Evolutionary conservation across 1,140 invertebrate genomes (phyloP), one percentile per base, ranked within the genome.

Genomic region (Thaumatotibia leucotreta): DNA sequence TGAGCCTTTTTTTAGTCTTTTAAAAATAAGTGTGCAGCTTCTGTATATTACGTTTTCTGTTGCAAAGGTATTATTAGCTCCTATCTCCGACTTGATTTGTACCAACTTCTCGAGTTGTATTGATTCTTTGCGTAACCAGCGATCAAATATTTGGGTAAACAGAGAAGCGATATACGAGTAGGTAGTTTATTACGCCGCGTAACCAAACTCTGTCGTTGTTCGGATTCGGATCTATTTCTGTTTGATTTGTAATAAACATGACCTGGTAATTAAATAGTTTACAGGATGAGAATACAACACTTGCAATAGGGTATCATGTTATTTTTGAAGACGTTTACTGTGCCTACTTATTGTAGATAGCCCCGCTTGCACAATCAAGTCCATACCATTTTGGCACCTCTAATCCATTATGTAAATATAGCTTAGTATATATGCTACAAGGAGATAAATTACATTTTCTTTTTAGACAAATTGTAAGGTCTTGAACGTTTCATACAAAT

Each of bases 81-180:
- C 14, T 58, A 58, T 29, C 24, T 27, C 52, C 33, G 33, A 3
- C 33, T 39, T 29, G 39, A 24, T 27, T 58, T 58, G 5, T 17
- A 4, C 24, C n/a, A 31, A 58, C 52, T 31, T 17, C 52, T 58
- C 24, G 14, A 58, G 52, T 58, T 29, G 52, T 58, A 58, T 58
- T 58, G n/a, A 58, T 58, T 29, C 3, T 29, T 58, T 58, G 52
- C 24, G 52, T n/a, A 58, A 29, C 27, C 39, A 49, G 8, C 6
- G 5, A 0, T 24, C 52, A 58, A 58, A 58, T 58, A 58, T 58
- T 58, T 58, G 52, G 24, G 23, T 58, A 58, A 54, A 58, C 52
- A 29, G 52, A 58, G 52, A 58, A 58, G 5, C 52, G 23, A 58
- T 31, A 58, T 58, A 58, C 50, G 50, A 54, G 50, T 54, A 20